These are phyloP conservation scores for Lithobates sylvaticus DNA, from an alignment of 2,797 vertebrate species.

Conservation along the genomic window DNA sequence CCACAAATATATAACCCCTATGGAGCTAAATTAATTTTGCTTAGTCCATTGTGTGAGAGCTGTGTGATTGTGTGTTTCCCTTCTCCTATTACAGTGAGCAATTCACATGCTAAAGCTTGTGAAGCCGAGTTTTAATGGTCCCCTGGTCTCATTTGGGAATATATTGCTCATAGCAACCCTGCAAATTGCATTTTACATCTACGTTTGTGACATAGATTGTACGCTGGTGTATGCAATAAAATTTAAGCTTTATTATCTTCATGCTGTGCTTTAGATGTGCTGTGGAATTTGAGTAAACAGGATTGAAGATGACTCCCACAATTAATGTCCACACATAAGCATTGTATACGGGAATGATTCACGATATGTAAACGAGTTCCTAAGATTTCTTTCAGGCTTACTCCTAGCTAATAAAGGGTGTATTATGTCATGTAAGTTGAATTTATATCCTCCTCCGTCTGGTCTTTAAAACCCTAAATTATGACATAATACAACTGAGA, in stretches of 20 bases:
- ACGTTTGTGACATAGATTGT: background rate
- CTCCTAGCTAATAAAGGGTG: no score
- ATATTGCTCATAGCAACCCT: background rate
- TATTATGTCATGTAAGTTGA: no score
- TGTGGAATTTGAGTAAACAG: background rate
- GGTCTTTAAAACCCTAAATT: no score
- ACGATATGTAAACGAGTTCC: background rate
- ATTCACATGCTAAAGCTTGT: conserved; percentile 1
- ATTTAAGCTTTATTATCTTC: background rate
- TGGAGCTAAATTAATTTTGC: background rate
- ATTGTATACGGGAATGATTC: background rate
- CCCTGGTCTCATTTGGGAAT: conserved; percentile 4
- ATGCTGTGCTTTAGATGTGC: background rate
- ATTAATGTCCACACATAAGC: background rate
- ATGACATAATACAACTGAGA: no score
- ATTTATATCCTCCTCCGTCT: no score
- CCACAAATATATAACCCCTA: background rate
- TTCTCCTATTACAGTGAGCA: background rate
- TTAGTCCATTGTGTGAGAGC: background rate
- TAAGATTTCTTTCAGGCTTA: background rate
- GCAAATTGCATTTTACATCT: conserved; percentile 8
- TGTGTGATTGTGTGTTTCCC: background rate
- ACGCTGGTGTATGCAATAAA: conserved; percentile 6
- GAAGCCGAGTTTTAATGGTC: background rate
- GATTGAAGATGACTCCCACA: background rate